Conservation (phyloP, 2,113 vertebrate species). For the Cervus canadensis region DNA sequence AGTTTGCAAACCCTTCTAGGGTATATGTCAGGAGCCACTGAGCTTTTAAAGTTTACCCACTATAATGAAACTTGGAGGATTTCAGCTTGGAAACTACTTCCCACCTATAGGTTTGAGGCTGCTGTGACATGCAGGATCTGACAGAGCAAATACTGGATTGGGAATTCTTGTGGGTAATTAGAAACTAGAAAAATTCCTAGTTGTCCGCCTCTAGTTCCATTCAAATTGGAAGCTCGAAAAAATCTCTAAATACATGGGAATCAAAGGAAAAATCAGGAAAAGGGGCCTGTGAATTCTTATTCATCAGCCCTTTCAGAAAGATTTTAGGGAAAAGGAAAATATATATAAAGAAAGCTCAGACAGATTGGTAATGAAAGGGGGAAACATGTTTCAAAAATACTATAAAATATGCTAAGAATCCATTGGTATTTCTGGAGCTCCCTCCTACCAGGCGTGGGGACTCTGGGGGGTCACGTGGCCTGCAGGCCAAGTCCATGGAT, state of each 20-base stretch:
- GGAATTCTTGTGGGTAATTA: neutral
- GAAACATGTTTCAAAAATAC: neutral
- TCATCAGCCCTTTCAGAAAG: neutral
- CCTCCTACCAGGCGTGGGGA: neutral
- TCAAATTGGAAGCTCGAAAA: neutral
- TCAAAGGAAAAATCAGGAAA: neutral
- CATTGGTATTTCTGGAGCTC: neutral
- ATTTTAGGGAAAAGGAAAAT: neutral
- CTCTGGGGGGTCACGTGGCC: neutral
- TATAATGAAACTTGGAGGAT: neutral
- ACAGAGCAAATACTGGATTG: neutral
- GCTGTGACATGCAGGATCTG: neutral
- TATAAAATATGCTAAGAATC: neutral
- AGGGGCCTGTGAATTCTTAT: neutral
- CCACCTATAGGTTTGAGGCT: neutral
- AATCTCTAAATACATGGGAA: neutral
- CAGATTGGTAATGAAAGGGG: neutral
- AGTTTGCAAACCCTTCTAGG: neutral
- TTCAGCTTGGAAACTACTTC: neutral
- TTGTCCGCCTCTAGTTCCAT: neutral
- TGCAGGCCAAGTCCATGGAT: neutral
- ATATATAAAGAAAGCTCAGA: neutral
- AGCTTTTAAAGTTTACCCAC: neutral
- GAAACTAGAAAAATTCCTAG: neutral
- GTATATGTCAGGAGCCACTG: rapidly evolving